Evolutionary conservation across 2,888 invertebrate species (phyloP).

Genomic region (Oscheius sp.): DNA sequence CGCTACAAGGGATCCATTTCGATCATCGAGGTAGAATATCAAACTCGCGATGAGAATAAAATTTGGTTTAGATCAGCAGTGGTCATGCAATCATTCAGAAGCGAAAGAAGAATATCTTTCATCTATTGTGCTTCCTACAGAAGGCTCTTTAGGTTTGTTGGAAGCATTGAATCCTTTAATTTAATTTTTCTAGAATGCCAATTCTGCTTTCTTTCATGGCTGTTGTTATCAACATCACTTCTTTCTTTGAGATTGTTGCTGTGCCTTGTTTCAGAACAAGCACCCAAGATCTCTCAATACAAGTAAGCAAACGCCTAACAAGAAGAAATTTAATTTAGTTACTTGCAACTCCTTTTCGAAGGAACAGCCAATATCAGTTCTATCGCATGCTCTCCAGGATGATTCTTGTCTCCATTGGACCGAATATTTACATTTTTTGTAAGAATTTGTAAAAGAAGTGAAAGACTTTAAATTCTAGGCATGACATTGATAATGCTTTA

Average conservation of each 20-base stretch:
- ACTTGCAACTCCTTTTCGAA: conserved; percentile 46
- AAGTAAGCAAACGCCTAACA: background rate
- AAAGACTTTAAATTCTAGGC: conserved; percentile 23
- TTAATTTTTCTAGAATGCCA: conserved; percentile 48
- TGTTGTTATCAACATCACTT: conserved; percentile 58
- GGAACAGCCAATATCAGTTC: conserved; percentile 48
- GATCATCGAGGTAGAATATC: conserved; percentile 53
- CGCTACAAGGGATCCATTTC: conserved; percentile 66
- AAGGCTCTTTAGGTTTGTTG: conserved; percentile 39
- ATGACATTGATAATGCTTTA: conserved; percentile 57
- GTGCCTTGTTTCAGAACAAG: conserved; percentile 27
- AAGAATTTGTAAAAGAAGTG: conserved; percentile 8
- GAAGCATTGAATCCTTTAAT: background rate
- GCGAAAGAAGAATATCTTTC: conserved; percentile 60
- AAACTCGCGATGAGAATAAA: no score
- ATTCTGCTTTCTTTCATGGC: conserved; percentile 53
- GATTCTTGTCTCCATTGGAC: conserved; percentile 63
- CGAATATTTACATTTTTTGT: conserved; percentile 61
- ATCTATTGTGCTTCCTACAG: conserved; percentile 59
- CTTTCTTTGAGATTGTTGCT: conserved; percentile 61
- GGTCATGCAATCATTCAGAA: conserved; percentile 56
- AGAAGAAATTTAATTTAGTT: conserved; percentile 35
- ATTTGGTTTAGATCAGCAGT: conserved; percentile 44
- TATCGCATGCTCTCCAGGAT: conserved; percentile 61
- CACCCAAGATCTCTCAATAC: conserved; percentile 15